Conservation (phyloP, 2,113 vertebrate genomes). For the Nycticebus coucang region DNA sequence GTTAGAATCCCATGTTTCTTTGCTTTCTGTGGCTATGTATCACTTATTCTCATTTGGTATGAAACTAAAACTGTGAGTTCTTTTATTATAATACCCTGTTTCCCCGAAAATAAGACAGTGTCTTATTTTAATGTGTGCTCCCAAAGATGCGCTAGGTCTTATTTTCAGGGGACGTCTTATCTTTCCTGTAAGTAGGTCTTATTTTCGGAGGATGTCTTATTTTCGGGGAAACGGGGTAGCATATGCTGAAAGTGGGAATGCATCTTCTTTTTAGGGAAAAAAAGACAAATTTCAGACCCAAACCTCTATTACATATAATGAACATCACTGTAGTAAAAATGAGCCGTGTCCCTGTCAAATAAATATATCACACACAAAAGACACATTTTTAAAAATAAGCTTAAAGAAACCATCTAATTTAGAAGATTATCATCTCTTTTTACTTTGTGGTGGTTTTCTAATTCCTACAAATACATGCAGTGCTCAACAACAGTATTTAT, state of each 20-base stretch:
- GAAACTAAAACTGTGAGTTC: background rate
- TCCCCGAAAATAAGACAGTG: too few species aligned
- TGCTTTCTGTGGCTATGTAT: conserved; percentile 1
- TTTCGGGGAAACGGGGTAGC: too few species aligned
- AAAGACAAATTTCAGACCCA: background rate
- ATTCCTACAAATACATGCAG: background rate
- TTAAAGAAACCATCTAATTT: background rate
- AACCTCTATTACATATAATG: background rate
- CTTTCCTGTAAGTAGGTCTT: too few species aligned
- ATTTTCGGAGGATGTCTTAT: too few species aligned
- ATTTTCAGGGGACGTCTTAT: too few species aligned
- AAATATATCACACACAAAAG: background rate
- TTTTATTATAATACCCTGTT: background rate
- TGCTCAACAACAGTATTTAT: background rate
- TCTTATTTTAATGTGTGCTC: too few species aligned
- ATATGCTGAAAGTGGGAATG: background rate
- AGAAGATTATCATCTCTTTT: background rate
- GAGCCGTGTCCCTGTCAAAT: background rate
- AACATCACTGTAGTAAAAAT: background rate
- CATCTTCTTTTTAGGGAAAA: background rate
- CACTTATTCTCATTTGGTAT: background rate
- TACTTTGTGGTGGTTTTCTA: background rate
- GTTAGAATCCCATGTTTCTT: background rate
- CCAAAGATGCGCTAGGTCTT: too few species aligned
- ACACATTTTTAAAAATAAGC: background rate